phyloP scores from a whole-genome alignment of 2,888 invertebrate genomes.

The Epinotia brunnichana region DNA sequence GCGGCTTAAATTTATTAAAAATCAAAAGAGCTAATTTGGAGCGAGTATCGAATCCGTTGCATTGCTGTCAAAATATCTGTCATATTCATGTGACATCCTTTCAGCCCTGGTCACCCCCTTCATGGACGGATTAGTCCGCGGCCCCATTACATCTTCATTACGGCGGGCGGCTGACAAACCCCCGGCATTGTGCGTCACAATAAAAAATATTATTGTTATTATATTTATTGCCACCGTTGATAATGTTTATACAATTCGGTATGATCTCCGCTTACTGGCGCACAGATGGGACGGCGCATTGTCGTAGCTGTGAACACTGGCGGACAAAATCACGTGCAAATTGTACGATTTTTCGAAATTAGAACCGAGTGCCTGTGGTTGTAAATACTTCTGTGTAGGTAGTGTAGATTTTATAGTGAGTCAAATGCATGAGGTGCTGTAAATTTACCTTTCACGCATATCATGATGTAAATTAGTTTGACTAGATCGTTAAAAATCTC shows the following conservation, averaged over 20 bases:
- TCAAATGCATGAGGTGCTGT: too few species aligned
- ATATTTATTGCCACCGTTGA: constrained; percentile 72
- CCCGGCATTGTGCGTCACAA: constrained; percentile 68
- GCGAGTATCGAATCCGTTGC: constrained; percentile 70
- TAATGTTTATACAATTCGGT: constrained; percentile 75
- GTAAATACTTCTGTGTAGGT: background rate
- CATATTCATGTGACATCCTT: constrained; percentile 81
- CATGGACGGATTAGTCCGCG: constrained; percentile 75
- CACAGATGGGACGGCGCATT: constrained; percentile 56
- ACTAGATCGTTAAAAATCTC: too few species aligned
- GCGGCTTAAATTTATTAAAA: constrained; percentile 46
- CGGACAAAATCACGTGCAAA: constrained; percentile 45
- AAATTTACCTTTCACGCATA: background rate
- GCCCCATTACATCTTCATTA: constrained; percentile 84
- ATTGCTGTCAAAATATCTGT: constrained; percentile 84
- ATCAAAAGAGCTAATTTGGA: constrained; percentile 62
- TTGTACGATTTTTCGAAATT: background rate
- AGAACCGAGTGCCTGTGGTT: background rate
- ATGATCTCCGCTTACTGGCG: constrained; percentile 70
- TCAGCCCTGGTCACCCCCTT: constrained; percentile 77
- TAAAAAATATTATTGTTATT: constrained; percentile 76
- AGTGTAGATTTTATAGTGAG: too few species aligned
- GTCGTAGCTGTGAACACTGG: constrained; percentile 49
- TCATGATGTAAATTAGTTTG: background rate
- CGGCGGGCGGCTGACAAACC: constrained; percentile 78